These are phyloP conservation scores for Sebastes vulpes DNA, from an alignment of 2,797 vertebrate species.

Conservation along the genomic window DNA sequence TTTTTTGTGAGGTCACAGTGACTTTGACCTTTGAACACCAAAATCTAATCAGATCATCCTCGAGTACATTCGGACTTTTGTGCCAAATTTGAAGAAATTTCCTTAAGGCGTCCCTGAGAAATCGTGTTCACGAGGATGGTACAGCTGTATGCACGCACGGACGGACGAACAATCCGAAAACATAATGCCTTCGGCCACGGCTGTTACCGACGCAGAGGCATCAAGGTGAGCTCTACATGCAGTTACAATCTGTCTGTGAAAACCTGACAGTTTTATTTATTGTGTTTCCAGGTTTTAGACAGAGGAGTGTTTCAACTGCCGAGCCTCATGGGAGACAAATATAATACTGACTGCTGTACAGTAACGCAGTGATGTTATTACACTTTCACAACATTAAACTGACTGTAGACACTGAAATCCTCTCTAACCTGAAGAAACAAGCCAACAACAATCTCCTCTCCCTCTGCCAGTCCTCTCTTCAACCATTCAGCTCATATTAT, in stretches of 20 bases:
- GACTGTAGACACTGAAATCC: not conserved
- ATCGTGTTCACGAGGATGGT: no score
- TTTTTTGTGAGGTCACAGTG: no score
- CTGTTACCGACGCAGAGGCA: no score
- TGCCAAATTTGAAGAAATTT: no score
- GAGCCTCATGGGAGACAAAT: not conserved
- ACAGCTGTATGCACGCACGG: no score
- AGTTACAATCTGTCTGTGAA: not conserved
- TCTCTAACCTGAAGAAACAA: constrained; percentile 20
- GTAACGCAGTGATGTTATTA: not conserved
- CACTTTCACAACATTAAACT: not conserved
- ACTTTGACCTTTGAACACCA: no score
- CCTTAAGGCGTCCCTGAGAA: no score
- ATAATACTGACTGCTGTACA: not conserved
- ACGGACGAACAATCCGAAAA: no score
- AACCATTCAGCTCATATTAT: constrained; percentile 35
- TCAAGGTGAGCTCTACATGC: not conserved
- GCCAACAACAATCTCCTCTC: not conserved
- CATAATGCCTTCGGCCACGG: no score
- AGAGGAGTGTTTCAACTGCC: constrained; percentile 2
- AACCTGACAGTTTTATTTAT: not conserved
- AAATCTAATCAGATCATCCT: no score
- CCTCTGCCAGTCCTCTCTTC: not conserved
- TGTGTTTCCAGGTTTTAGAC: not conserved
- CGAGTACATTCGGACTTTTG: no score